Conservation (phyloP, 2,113 vertebrate species). For the Oryzias woworae region DNA sequence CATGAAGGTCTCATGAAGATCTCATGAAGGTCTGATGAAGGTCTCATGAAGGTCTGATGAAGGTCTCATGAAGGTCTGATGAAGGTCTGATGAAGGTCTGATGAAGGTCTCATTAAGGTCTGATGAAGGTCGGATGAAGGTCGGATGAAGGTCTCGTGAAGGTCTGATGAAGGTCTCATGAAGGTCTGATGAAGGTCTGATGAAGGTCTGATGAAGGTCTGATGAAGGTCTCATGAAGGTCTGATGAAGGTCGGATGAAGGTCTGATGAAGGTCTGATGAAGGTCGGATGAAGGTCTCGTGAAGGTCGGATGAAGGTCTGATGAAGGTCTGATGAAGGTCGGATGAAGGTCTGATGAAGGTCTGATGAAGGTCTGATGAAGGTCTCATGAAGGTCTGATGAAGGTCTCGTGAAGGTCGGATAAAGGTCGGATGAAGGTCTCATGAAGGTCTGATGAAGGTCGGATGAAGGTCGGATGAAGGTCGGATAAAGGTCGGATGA, state of each 20-base stretch:
- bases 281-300: background rate
- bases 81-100: background rate
- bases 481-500: no score
- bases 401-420: no score
- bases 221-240: background rate
- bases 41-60: no score
- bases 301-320: no score
- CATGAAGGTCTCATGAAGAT: no score
- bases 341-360: no score
- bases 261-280: background rate
- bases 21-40: no score
- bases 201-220: background rate
- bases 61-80: background rate
- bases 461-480: background rate
- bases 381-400: background rate
- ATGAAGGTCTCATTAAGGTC: background rate
- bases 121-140: background rate
- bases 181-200: background rate
- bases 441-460: no score
- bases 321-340: no score
- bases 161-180: background rate
- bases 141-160: background rate
- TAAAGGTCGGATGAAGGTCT: no score
- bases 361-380: background rate
- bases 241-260: fast-evolving